Evolutionary conservation across 2,797 vertebrate species (phyloP), one percentile per base, ranked within the genome.

Genomic region (Gadopsis bispinosus): DNA sequence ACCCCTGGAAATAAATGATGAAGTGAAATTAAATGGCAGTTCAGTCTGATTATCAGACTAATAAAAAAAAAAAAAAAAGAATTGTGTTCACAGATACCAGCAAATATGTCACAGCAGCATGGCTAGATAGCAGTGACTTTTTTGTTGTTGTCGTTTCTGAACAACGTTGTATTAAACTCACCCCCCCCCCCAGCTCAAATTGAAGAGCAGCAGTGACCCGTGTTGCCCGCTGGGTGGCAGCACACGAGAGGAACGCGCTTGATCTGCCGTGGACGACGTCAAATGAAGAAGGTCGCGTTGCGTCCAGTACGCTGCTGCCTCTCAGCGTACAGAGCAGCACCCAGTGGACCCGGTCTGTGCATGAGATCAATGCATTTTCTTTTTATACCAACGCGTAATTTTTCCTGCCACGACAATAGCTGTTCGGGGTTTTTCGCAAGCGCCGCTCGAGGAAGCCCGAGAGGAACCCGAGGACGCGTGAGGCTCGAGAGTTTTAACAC

Each of bases 261-360:
- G 56, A 4, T 64, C 51, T 13, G 61, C 76, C 9, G 5, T 26
- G 3, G 31, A 55, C 14, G 33, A 55, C 14, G 33, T 58, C 73
- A 41, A 16, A 54, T 56, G 93, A 92, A 94, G 93, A 92, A 94
- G 93, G 79, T 6, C 20, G 12, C 63, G 0, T 17, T 29, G 8
- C 61, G 1, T 68, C 60, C 71, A 83, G 80, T 88, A 19, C 80
- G 75, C 85, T 88, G 89, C 86, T 90, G 90, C 89, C 75, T 86
- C 85, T 75, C 83, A 83, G 87, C 81, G 87, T 83, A 77, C 79
- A 80, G 70, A 73, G 75, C 76, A 85, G 83, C 59, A 51, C 45
- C 43, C 16, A 62, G 47, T 51, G 67, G 37, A 76, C 4, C 19
- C 19, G 7, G 53, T 10, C 48, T 35, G 3, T 20, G 16, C 39